Conservation (phyloP, 2,113 vertebrate species). For the Amblyopsis rosae region DNA sequence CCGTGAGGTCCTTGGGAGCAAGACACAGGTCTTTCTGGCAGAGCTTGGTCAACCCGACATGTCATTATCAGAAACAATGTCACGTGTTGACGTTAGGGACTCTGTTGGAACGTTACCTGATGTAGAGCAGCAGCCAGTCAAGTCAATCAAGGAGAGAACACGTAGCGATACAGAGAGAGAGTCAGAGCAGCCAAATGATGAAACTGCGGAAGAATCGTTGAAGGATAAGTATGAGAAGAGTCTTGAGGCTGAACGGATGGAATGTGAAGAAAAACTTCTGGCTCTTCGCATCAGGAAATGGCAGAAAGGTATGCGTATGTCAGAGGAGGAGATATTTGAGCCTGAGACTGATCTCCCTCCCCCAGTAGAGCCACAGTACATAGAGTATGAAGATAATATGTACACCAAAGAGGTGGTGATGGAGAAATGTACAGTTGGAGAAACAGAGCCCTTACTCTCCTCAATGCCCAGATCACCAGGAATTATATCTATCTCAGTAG, state of each 20-base stretch:
- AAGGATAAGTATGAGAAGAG: constrained; percentile 65
- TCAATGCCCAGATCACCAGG: constrained; percentile 36
- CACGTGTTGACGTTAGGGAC: constrained; percentile 37
- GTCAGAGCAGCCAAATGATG: constrained; percentile 26
- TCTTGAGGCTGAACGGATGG: constrained; percentile 61
- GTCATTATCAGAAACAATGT: constrained; percentile 37
- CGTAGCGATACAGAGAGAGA: constrained; percentile 40
- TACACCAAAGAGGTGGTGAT: constrained; percentile 18
- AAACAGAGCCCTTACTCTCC: constrained; percentile 3
- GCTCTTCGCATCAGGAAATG: constrained; percentile 68
- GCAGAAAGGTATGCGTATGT: constrained; percentile 65
- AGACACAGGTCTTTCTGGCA: constrained; percentile 12
- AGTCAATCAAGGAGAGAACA: constrained; percentile 44
- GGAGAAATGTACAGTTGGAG: constrained; percentile 18
- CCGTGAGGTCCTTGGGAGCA: constrained; percentile 20
- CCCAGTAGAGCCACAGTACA: constrained; percentile 19
- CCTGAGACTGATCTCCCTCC: constrained; percentile 40
- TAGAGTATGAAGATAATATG: constrained; percentile 26
- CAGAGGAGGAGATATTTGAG: constrained; percentile 48
- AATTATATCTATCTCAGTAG: background rate
- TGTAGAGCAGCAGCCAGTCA: constrained; percentile 44
- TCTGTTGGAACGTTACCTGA: constrained; percentile 1
- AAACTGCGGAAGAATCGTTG: constrained; percentile 35
- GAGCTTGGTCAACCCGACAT: constrained; percentile 4
- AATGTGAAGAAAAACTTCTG: constrained; percentile 72